These are phyloP conservation scores for Plebejus anna DNA, from an alignment of 2,888 invertebrate genomes.

Conservation along the genomic window DNA sequence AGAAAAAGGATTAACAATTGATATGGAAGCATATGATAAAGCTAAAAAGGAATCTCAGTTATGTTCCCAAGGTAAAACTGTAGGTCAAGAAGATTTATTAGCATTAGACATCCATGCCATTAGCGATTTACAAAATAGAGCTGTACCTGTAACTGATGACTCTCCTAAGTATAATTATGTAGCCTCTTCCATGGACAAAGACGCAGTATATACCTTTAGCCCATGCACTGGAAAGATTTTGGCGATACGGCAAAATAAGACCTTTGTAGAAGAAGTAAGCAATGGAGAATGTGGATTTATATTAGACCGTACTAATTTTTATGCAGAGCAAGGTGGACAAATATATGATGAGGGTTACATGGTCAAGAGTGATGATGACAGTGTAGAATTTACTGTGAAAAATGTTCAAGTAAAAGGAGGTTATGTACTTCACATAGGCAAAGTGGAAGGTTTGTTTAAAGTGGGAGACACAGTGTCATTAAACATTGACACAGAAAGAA, in stretches of 20 bases:
- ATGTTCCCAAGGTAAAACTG: constrained; percentile 91
- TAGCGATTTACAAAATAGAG: constrained; percentile 89
- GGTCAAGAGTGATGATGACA: constrained; percentile 89
- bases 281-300: constrained; percentile 95
- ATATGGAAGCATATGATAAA: constrained; percentile 95
- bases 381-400: constrained; percentile 93
- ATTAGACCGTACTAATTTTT: constrained; percentile 95
- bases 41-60: constrained; percentile 94
- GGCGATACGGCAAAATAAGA: constrained; percentile 88
- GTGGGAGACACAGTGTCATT: constrained; percentile 92
- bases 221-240: constrained; percentile 87
- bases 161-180: constrained; percentile 94
- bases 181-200: constrained; percentile 80
- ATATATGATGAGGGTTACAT: constrained; percentile 97
- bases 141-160: constrained; percentile 92
- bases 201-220: constrained; percentile 88
- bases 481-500: constrained; percentile 90
- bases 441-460: constrained; percentile 89
- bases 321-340: constrained; percentile 99
- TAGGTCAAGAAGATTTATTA: constrained; percentile 89
- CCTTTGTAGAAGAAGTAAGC: constrained; percentile 90
- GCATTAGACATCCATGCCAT: constrained; percentile 97
- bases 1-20: constrained; percentile 93
- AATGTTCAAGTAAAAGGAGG: constrained; percentile 97
- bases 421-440: constrained; percentile 96